Evolutionary conservation across 1,140 invertebrate species (phyloP).

Genomic region (Anastrepha obliqua): DNA sequence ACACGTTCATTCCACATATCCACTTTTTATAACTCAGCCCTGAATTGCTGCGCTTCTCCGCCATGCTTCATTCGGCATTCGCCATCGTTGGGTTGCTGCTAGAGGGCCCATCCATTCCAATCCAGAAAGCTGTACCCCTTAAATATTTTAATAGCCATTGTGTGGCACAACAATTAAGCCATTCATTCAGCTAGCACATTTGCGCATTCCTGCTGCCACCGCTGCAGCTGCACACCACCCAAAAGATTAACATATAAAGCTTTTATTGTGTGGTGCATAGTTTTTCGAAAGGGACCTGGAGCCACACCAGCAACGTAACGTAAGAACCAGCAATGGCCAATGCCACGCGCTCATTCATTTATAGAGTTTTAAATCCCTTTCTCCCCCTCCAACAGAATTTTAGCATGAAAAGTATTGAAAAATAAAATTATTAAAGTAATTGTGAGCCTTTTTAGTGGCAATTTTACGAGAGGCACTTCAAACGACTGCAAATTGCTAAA

Average conservation of each 20-base stretch:
- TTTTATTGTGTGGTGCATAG: slow-evolving; percentile 8
- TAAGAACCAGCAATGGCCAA: no score
- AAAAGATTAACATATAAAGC: slow-evolving; percentile 37
- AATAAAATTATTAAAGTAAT: not conserved
- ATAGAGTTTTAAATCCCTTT: not conserved
- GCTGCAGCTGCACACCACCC: not conserved
- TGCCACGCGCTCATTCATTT: no score
- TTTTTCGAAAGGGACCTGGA: not conserved
- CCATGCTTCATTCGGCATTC: not conserved
- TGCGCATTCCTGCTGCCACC: not conserved
- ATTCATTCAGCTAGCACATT: slow-evolving; percentile 28
- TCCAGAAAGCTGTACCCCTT: not conserved
- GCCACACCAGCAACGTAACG: no score
- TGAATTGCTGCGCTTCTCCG: not conserved
- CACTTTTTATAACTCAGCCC: not conserved
- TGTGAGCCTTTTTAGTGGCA: not conserved
- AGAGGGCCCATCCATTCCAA: not conserved
- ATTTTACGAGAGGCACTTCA: not conserved
- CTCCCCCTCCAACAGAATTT: no score
- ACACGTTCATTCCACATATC: not conserved
- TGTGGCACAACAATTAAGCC: slow-evolving; percentile 47
- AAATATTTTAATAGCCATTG: slow-evolving; percentile 41
- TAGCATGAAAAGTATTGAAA: not conserved
- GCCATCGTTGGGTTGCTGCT: not conserved
- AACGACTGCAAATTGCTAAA: not conserved